Base-by-base conservation (phyloP, 2,113 vertebrate species). In the Alces alces region DNA sequence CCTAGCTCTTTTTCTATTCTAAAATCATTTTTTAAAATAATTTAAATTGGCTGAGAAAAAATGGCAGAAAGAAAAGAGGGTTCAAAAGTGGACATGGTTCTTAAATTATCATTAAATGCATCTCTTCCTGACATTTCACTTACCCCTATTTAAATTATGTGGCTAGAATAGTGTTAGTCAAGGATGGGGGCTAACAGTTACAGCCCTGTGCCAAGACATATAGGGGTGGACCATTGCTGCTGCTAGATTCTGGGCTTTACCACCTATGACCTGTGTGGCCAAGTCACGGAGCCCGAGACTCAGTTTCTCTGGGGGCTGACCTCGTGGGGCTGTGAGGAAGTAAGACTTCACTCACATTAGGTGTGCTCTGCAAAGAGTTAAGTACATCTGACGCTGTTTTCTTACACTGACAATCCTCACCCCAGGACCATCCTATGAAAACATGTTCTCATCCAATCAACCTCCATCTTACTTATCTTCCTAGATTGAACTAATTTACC, bases 71-170 rank as follows among this genome's bases (percentile, higher is more conserved):
- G 52, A 23, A 45, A 86, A 73, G 36, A 58, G 8, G 83, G 89
- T 88, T 87, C 7, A 70, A 80, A 92, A 87, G 25, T n/a, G 43
- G 89, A 64, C 58, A 33, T 13, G 25, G 27, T 61, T 92, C 57
- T 94, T 64, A 73, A 76, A 93, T 76, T 80, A 76, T 33, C 16
- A 89, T 89, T 86, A 95, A 95, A 80, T 57, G 39, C 27, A 1
- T 96, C 88, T 97, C 50, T 64, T 95, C 25, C 60, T 89, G 85
- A 92, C 60, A 84, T 93, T 89, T 96, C 91, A 64, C 43, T 95
- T 96, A 52, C 50, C 80, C 23, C 9, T 80, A 83, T 96, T 93
- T 95, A 95, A 89, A 93, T 89, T 95, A 76, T 36, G 55, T 91
- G 70, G 78, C 58, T 61, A 92, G 64, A 91, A 70, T 17, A 61